A percentile compares a stretch with the other conserved stretches of the same genome.
phyloP scores from a whole-genome alignment of 2,113 vertebrate species.

The Dendrocopos noguchii region DNA sequence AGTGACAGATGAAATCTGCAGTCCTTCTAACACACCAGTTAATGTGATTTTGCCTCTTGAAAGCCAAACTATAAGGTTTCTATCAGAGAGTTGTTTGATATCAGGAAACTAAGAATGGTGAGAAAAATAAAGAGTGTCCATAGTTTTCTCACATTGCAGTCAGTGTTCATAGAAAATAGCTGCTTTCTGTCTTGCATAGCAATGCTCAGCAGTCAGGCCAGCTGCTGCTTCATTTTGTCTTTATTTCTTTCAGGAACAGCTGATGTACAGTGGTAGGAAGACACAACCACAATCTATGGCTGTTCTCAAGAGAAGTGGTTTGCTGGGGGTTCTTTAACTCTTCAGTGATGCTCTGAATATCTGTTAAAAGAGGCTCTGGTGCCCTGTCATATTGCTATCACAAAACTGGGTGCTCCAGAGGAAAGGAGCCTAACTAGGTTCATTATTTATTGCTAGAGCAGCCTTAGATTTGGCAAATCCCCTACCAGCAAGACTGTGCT shows the following conservation, averaged over 20 bases:
- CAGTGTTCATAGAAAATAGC: not conserved
- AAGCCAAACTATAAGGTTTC: constrained; percentile 43
- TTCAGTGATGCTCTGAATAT: not conserved
- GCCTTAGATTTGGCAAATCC: constrained; percentile 39
- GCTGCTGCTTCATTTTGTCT: not conserved
- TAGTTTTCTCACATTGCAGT: not conserved
- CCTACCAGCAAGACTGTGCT: constrained; percentile 39
- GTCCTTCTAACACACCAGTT: constrained; percentile 37
- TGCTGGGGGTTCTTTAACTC: not conserved
- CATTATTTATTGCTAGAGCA: constrained; percentile 52
- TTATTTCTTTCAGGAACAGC: not conserved
- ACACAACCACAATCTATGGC: not conserved
- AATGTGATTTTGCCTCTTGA: constrained; percentile 44
- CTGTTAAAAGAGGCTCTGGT: not conserved
- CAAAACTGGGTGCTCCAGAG: constrained; percentile 27
- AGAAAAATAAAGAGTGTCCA: not conserved
- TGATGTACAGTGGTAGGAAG: constrained; percentile 1
- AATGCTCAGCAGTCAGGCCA: not conserved
- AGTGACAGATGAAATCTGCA: constrained; percentile 66
- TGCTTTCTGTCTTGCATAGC: constrained; percentile 5
- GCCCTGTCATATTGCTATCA: not conserved
- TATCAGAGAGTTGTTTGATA: constrained; percentile 38
- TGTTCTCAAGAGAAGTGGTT: not conserved
- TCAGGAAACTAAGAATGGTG: constrained; percentile 11
- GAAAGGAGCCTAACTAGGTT: constrained; percentile 47